A percentile compares a stretch with the other conserved stretches of the same genome.
Evolutionary conservation across 2,113 vertebrate genomes (phyloP).

Genomic region (Camarhynchus parvulus): DNA sequence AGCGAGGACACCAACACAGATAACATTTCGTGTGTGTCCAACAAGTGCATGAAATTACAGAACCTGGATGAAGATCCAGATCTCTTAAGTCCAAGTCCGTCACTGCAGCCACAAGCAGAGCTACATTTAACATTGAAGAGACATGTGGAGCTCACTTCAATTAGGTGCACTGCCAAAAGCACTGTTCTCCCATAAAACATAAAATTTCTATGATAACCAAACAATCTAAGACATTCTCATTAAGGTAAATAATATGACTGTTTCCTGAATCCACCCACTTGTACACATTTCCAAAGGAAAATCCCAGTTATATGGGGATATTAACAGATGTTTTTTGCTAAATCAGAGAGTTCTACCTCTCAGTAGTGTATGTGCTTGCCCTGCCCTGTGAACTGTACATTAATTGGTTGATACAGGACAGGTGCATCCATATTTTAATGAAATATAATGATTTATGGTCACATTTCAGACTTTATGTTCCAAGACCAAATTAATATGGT

Average conservation of each 20-base stretch:
- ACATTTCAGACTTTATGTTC: background rate
- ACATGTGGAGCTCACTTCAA: background rate
- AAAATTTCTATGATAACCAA: background rate
- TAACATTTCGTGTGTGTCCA: background rate
- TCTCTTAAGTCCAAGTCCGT: background rate
- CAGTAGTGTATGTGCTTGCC: background rate
- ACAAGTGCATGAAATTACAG: background rate
- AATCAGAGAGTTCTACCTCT: background rate
- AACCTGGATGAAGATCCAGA: background rate
- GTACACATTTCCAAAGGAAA: background rate
- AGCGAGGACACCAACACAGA: background rate
- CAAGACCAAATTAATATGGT: background rate
- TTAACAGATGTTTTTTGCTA: background rate
- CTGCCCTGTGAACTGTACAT: background rate
- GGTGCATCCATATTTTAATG: background rate
- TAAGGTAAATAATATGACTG: background rate
- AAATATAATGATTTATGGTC: background rate
- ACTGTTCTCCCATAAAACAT: background rate
- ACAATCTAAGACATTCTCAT: background rate
- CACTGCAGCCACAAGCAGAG: background rate
- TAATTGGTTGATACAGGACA: background rate
- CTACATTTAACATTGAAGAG: background rate
- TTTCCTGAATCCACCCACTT: background rate
- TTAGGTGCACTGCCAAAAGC: background rate
- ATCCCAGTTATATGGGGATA: background rate